Evolutionary conservation across 2,797 vertebrate genomes (phyloP), one percentile per base, ranked within the genome.

Genomic region (Lepilemur septentrionalis): DNA sequence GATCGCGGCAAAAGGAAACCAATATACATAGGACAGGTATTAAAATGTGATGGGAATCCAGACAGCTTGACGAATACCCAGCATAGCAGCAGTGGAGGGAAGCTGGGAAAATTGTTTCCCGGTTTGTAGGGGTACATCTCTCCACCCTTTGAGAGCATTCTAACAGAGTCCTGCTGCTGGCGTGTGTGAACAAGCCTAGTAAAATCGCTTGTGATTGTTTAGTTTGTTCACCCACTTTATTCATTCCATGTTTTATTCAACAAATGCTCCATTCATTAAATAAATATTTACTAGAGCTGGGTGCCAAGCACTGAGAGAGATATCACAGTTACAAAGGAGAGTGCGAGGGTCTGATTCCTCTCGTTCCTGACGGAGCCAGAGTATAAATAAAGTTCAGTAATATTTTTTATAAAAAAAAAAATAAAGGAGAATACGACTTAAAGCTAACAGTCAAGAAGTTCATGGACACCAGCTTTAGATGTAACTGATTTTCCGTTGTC

Each of bases 251-350:
- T 92, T 96, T 89, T 93, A 84, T 50, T 89, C 55, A 92, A 78
- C n/a, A 93, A 25, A 87, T 80, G 41, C 55, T 79, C 73, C 41
- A 14, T 57, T 95, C 59, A 55, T 48, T 89, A 80, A 93, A 61
- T 59, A 89, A 83, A 91, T 86, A 94, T 96, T 96, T 94, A 55
- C 89, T n/a, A 59, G 41, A 93, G 69, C 85, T 92, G n/a, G 80
- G 75, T 90, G 59, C 41, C 76, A 95, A 73, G 48, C 52, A 87
- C 30, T 92, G 83, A 65, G 80, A 78, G 79, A 93, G 41, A 72
- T 70, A 65, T 50, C 67, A n/a, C 46, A 46, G 32, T 79, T 87
- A 67, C 30, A 67, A 86, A 81, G 48, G 41, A 75, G 91, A 69
- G 35, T 32, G 50, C 38, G 38, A 38, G 38, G 38, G 38, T 38